Evolutionary conservation across 2,888 invertebrate genomes (phyloP).

Genomic region (Rotaria macrura): DNA sequence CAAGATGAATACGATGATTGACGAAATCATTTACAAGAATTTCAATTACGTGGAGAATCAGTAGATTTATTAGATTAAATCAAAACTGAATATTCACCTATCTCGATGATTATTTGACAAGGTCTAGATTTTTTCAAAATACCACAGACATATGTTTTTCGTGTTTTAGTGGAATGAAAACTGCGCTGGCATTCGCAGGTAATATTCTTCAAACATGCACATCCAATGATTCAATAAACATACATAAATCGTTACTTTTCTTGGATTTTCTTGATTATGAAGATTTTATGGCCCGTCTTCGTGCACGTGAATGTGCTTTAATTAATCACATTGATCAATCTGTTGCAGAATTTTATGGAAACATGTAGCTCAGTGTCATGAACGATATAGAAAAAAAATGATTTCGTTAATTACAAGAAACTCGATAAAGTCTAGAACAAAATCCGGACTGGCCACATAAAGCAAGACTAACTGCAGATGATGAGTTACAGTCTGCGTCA

Average conservation of each 20-base stretch:
- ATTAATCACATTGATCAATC: background rate
- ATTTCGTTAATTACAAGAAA: background rate
- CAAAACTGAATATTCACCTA: background rate
- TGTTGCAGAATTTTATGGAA: background rate
- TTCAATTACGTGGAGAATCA: background rate
- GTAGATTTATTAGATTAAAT: background rate
- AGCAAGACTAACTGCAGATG: background rate
- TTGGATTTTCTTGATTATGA: conserved; percentile 14
- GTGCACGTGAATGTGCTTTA: background rate
- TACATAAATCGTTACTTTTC: background rate
- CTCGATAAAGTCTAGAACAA: background rate
- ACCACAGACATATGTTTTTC: background rate
- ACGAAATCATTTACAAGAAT: background rate
- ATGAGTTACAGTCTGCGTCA: background rate
- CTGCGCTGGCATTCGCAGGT: background rate
- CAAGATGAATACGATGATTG: background rate
- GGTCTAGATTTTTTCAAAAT: background rate
- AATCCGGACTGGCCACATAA: background rate
- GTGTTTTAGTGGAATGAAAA: background rate
- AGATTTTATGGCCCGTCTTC: background rate
- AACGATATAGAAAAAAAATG: background rate
- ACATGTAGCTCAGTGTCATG: background rate
- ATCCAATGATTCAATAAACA: background rate
- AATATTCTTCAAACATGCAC: background rate
- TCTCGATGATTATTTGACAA: background rate